Percentiles rank a stretch among this genome's conserved stretches.
Conservation (phyloP, 1,140 invertebrate genomes). For the Lordiphosa mommai region DNA sequence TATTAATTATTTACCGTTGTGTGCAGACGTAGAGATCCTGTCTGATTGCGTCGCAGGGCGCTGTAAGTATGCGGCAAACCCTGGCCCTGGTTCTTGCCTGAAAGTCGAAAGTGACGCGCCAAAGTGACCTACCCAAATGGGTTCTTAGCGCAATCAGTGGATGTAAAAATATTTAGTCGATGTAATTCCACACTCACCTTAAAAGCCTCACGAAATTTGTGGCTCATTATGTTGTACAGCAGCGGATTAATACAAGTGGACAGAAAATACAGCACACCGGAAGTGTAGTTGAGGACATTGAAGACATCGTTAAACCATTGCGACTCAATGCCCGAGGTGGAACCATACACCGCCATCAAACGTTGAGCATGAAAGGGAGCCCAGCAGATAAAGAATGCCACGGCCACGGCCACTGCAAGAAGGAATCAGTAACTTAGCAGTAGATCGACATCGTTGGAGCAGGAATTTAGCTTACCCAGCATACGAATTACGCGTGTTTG, state of each 20-base stretch:
- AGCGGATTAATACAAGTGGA: slow-evolving; percentile 91
- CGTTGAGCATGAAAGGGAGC: slow-evolving; percentile 95
- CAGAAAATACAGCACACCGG: slow-evolving; percentile 86
- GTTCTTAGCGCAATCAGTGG: too few species aligned
- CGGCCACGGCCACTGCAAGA: slow-evolving; percentile 92
- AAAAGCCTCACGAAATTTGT: slow-evolving; percentile 91
- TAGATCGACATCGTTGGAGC: not conserved
- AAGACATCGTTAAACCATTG: slow-evolving; percentile 81
- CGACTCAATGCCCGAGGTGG: slow-evolving; percentile 65
- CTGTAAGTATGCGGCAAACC: slow-evolving; percentile 63
- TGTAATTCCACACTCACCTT: slow-evolving; percentile 82
- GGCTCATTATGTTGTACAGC: slow-evolving; percentile 93
- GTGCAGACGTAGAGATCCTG: slow-evolving; percentile 59
- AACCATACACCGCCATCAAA: slow-evolving; percentile 86
- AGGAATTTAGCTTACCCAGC: slow-evolving; percentile 82
- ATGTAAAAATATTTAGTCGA: not conserved
- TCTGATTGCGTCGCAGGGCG: slow-evolving; percentile 56
- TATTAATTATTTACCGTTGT: slow-evolving; percentile 46
- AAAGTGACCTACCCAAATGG: slow-evolving; percentile 45
- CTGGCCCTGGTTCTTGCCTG: slow-evolving; percentile 42
- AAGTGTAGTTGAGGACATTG: slow-evolving; percentile 84
- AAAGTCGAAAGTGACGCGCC: slow-evolving; percentile 56
- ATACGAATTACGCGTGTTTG: slow-evolving; percentile 85
- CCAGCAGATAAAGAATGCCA: slow-evolving; percentile 97
- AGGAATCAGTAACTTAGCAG: not conserved